Conservation (phyloP, 2,797 vertebrate species). For the Rhadinocentrus ornatus region DNA sequence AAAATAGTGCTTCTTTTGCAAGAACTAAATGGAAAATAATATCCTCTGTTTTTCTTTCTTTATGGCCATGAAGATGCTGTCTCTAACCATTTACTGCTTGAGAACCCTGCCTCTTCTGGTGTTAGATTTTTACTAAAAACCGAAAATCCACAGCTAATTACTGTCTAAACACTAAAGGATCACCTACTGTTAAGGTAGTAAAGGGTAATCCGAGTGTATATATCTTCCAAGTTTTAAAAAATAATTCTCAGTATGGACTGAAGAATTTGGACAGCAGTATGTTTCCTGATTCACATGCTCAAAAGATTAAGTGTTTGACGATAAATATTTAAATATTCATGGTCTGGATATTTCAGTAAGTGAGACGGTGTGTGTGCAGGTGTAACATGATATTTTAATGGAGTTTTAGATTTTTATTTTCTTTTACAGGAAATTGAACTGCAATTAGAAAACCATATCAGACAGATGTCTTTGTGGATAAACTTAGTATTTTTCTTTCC, state of each 20-base stretch:
- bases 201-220: neutral
- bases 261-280: neutral
- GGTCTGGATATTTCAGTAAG: conserved; percentile 3
- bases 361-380: neutral
- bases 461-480: neutral
- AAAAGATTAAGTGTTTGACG: conserved; percentile 5
- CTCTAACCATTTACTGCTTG: neutral
- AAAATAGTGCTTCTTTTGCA: neutral
- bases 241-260: too few species aligned
- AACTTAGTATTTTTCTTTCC: neutral
- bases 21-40: neutral
- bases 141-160: neutral
- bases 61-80: neutral
- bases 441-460: neutral
- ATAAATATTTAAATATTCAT: conserved; percentile 12
- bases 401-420: neutral
- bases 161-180: neutral
- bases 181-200: neutral
- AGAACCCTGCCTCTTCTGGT: neutral
- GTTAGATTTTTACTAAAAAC: neutral
- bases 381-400: neutral
- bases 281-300: neutral
- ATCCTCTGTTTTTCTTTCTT: neutral
- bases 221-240: too few species aligned
- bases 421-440: neutral